Conservation (phyloP, 2,113 vertebrate genomes). For the Mastomys natalensis region DNA sequence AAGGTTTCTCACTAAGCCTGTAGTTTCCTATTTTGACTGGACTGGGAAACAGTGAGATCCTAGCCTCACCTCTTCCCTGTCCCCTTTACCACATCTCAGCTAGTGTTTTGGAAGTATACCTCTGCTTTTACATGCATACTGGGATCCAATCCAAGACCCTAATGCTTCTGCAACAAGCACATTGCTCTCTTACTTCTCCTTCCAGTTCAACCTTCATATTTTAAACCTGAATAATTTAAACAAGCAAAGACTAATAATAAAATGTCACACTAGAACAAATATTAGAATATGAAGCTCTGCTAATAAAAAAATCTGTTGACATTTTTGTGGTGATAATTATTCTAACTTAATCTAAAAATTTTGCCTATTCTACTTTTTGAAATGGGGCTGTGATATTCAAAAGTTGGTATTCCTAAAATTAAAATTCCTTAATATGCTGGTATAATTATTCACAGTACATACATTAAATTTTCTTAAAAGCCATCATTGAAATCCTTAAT, state of each 20-base stretch:
- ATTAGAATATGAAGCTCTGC: not conserved
- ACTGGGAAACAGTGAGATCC: not conserved
- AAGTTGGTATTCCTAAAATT: slow-evolving; percentile 17
- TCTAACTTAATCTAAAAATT: not conserved
- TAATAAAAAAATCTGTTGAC: slow-evolving; percentile 33
- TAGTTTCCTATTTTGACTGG: not conserved
- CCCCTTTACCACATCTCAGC: no score
- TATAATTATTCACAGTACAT: not conserved
- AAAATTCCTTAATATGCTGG: not conserved
- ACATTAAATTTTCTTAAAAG: slow-evolving; percentile 1
- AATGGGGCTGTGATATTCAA: not conserved
- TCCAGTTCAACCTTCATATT: not conserved
- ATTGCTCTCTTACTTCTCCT: not conserved
- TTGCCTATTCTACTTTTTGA: not conserved
- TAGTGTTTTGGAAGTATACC: not conserved
- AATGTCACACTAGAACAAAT: slow-evolving; percentile 15
- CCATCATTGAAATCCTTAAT: not conserved
- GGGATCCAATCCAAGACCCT: not conserved
- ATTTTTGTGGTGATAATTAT: not conserved
- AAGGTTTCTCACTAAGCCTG: not conserved
- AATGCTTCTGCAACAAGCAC: not conserved
- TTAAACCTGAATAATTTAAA: not conserved
- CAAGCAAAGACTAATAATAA: not conserved
- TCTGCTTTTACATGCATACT: not conserved
- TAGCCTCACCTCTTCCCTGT: not conserved